phyloP scores from a whole-genome alignment of 2,113 vertebrate species.

The Chloropsis hardwickii region DNA sequence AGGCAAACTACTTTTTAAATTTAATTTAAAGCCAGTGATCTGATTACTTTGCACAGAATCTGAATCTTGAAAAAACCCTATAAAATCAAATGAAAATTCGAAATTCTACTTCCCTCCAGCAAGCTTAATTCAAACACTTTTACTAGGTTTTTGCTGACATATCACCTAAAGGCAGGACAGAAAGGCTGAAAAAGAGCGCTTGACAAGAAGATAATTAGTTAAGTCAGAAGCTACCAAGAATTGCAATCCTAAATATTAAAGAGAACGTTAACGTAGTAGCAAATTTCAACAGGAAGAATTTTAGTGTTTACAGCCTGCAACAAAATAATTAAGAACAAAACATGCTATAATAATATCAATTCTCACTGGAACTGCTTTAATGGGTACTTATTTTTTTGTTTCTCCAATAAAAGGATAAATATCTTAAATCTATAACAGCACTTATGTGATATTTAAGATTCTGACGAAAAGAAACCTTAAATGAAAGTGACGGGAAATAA shows the following conservation, averaged over 20 bases:
- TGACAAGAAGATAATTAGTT: constrained; percentile 27
- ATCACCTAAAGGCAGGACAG: not conserved
- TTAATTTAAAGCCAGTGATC: constrained; percentile 22
- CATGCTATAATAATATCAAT: not conserved
- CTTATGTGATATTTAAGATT: not conserved
- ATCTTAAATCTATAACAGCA: not conserved
- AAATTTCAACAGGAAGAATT: constrained; percentile 9
- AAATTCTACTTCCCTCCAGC: not conserved
- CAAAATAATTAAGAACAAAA: not conserved
- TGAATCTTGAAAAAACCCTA: not conserved
- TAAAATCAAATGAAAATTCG: not conserved
- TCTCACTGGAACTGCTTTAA: not conserved
- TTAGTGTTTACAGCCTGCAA: not conserved
- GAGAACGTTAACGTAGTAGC: not conserved
- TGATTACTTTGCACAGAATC: not conserved
- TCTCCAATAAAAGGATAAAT: not conserved
- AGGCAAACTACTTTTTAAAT: constrained; percentile 11
- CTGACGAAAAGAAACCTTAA: not conserved
- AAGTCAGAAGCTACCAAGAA: constrained; percentile 3
- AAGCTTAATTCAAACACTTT: constrained; percentile 6
- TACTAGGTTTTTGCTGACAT: not conserved
- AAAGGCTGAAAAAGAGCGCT: not conserved
- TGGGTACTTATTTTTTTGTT: not conserved
- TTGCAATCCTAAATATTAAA: constrained; percentile 32
- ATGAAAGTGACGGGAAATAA: not conserved